A percentile compares a stretch with the other conserved stretches of the same genome.
phyloP scores from a whole-genome alignment of 2,797 vertebrate species.

The Petrocephalus schoutedeni region DNA sequence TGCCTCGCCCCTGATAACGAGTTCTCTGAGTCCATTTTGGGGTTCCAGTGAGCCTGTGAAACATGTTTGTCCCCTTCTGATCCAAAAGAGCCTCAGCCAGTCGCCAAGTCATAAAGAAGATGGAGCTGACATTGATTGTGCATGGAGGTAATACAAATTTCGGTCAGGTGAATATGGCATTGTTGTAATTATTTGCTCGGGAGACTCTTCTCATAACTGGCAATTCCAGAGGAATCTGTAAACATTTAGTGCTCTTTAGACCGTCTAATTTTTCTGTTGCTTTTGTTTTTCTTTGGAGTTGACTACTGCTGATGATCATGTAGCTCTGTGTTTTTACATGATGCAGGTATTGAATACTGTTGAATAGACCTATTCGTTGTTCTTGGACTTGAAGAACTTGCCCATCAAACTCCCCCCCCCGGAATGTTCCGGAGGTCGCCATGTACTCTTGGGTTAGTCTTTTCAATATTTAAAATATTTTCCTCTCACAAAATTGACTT shows the following conservation, averaged over 20 bases:
- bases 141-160: slow-evolving; percentile 30
- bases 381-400: neutral
- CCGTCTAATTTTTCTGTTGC: neutral
- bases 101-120: neutral
- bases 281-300: neutral
- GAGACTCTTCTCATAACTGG: slow-evolving; percentile 30
- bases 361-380: neutral
- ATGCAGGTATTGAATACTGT: neutral
- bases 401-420: neutral
- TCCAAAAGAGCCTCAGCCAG: slow-evolving; percentile 20
- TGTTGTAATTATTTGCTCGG: slow-evolving; percentile 20
- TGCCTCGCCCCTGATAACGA: slow-evolving; percentile 51
- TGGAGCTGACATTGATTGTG: slow-evolving; percentile 17
- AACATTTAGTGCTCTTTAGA: slow-evolving; percentile 30
- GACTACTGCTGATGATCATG: neutral
- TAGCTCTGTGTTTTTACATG: neutral
- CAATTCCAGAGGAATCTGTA: slow-evolving; percentile 33
- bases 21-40: slow-evolving; percentile 34
- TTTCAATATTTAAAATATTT: slow-evolving; percentile 10
- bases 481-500: neutral
- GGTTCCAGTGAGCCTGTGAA: slow-evolving; percentile 33
- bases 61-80: slow-evolving; percentile 25
- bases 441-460: neutral
- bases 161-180: slow-evolving; percentile 31
- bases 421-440: neutral